Base-by-base conservation (phyloP, 2,113 vertebrate species). In the Albula glossodonta region DNA sequence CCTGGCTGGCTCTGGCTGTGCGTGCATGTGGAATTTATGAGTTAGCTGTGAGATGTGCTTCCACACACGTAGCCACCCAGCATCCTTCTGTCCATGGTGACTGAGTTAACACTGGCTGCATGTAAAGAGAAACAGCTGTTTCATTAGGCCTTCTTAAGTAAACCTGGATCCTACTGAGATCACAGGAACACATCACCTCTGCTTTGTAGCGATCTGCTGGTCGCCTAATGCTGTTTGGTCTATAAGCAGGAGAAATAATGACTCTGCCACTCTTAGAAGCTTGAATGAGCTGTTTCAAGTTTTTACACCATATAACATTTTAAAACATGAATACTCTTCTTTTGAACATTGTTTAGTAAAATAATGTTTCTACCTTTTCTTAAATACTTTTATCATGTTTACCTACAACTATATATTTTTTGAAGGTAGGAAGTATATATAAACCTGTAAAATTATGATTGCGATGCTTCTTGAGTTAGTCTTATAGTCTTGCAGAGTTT, bases 11-110 rank as follows among this genome's bases (percentile, higher is more conserved):
- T 22, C 79, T 51, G 31, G 41, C 84, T 85, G 84, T 52, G 83
- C 63, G 19, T 85, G 87, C 19, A 77, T 81, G 80, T 91, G 92
- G 93, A 94, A 94, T 94, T 78, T 93, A 57, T 91, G 86, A 87
- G 90, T 87, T 85, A n/a, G 50, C 82, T 86, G 90, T 79, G 87
- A 90, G 84, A 91, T 87, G 88, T 92, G 91, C 83, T 53, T 90
- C 19, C 85, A 82, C 81, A 91, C 89, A 89, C 89, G 70, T 86
- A 90, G 85, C 8, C 13, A 81, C 25, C 12, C 22, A 31, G 63
- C 31, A 63, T 22, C 48, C n/a, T 17, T 22, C 52, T 48, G 57
- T 78, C 19, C 50, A 49, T 70, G 51, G 78, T 51, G 17, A 66
- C 80, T 11, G 3, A 51, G n/a, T 3, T 52, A 17, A 2, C n/a